Percentiles rank a stretch among this genome's conserved stretches.
phyloP scores from a whole-genome alignment of 2,113 vertebrate genomes.

The Cardinalis cardinalis region DNA sequence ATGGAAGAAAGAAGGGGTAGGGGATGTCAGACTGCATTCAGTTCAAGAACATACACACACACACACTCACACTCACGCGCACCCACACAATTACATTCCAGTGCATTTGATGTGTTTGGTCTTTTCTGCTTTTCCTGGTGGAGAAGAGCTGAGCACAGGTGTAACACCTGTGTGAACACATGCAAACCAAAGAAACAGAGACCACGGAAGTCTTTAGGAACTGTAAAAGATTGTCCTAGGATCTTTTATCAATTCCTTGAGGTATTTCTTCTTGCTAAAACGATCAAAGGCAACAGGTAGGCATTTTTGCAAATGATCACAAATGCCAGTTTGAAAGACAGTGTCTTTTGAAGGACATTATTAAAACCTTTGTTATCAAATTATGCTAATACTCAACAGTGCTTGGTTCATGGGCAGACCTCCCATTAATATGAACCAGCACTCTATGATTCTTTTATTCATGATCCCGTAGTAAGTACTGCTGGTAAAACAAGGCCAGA shows the following conservation, averaged over 20 bases:
- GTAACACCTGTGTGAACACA: conserved; percentile 52
- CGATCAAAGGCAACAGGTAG: conserved; percentile 54
- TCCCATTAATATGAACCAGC: background rate
- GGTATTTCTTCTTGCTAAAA: conserved; percentile 61
- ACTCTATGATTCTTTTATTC: background rate
- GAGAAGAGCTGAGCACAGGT: conserved; percentile 43
- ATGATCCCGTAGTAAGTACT: background rate
- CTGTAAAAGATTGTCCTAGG: conserved; percentile 39
- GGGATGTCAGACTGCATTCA: conserved; percentile 52
- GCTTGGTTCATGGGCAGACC: conserved; percentile 13
- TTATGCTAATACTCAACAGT: background rate
- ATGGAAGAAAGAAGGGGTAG: conserved; percentile 33
- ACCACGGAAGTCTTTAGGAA: conserved; percentile 56
- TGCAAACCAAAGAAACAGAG: conserved; percentile 54
- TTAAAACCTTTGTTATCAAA: conserved; percentile 21
- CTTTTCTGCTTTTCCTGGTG: conserved; percentile 61
- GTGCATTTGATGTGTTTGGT: conserved; percentile 67
- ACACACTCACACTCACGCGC: rapidly evolving
- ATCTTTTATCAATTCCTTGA: conserved; percentile 60
- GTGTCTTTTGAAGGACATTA: conserved; percentile 11
- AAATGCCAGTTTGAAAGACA: conserved; percentile 37
- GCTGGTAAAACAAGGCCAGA: conserved; percentile 19
- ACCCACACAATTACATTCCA: conserved; percentile 55
- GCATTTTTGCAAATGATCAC: conserved; percentile 25
- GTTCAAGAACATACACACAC: background rate